A percentile compares a stretch with the other conserved stretches of the same genome.
phyloP scores from a whole-genome alignment of 2,888 invertebrate species.

The Drosophila paramelanica region DNA sequence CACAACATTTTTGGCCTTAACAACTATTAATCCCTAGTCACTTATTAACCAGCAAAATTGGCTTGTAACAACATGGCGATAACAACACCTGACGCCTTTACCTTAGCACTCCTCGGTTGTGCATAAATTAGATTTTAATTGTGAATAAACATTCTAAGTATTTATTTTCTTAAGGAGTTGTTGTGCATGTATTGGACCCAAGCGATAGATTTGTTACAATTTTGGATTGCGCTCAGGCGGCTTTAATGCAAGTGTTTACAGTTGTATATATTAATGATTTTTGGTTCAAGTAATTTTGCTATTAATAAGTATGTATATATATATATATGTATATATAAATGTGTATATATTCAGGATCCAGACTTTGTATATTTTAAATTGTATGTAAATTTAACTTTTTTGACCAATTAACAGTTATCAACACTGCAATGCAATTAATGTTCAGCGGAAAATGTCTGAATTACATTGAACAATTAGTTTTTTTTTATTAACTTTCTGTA shows the following conservation, averaged over 20 bases:
- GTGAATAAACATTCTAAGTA: constrained; percentile 11
- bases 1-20: neutral
- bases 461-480: no score
- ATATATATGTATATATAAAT: no score
- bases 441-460: no score
- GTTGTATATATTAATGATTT: no score
- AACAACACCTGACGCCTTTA: constrained; percentile 48
- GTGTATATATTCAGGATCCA: no score
- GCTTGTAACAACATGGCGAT: constrained; percentile 2
- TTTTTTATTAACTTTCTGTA: no score
- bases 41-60: constrained; percentile 14
- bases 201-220: constrained; percentile 35
- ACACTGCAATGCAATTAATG: no score
- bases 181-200: constrained; percentile 41
- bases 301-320: no score
- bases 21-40: constrained; percentile 29
- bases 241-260: neutral
- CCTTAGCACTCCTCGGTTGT: constrained; percentile 16
- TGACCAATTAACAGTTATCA: no score
- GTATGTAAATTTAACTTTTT: no score
- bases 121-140: constrained; percentile 28
- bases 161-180: constrained; percentile 6
- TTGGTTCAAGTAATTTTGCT: no score
- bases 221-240: constrained; percentile 4
- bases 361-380: no score